A percentile compares a stretch with the other conserved stretches of the same genome.
Conservation (phyloP, 2,888 invertebrate genomes). For the Cheilosia scutellata region DNA sequence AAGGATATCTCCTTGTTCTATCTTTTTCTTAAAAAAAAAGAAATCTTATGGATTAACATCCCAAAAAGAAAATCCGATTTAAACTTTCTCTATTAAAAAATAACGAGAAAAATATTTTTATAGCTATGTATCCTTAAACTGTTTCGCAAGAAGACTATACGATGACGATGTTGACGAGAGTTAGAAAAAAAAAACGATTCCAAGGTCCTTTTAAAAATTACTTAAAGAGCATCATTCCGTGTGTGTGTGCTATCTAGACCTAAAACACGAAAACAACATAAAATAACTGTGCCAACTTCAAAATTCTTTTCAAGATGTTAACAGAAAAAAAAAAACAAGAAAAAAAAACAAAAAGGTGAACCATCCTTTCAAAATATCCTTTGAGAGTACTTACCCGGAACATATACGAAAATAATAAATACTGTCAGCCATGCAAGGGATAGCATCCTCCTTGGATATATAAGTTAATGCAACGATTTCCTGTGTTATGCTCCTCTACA, state of each 20-base stretch:
- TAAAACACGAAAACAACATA: slow-evolving; percentile 63
- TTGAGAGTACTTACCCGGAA: slow-evolving; percentile 77
- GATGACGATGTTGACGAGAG: neutral
- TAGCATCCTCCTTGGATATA: slow-evolving; percentile 77
- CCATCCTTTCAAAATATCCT: slow-evolving; percentile 54
- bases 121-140: slow-evolving; percentile 56
- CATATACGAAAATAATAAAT: slow-evolving; percentile 78
- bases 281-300: slow-evolving; percentile 65
- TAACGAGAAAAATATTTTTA: slow-evolving; percentile 75
- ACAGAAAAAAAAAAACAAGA: slow-evolving; percentile 17
- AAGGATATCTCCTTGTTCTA: slow-evolving; percentile 28
- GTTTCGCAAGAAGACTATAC: slow-evolving; percentile 8
- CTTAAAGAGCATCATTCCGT: slow-evolving; percentile 49
- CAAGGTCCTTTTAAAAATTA: slow-evolving; percentile 58
- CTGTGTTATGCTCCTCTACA: slow-evolving; percentile 59
- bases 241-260: slow-evolving; percentile 49
- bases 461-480: slow-evolving; percentile 77
- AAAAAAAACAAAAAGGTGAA: slow-evolving; percentile 39
- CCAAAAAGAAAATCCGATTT: slow-evolving; percentile 69
- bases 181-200: slow-evolving; percentile 12
- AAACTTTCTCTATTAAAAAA: slow-evolving; percentile 73
- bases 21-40: slow-evolving; percentile 25
- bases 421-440: slow-evolving; percentile 77
- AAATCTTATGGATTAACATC: slow-evolving; percentile 65
- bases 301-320: slow-evolving; percentile 22